phyloP scores from a whole-genome alignment of 2,797 vertebrate genomes.

The Balearica regulorum region DNA sequence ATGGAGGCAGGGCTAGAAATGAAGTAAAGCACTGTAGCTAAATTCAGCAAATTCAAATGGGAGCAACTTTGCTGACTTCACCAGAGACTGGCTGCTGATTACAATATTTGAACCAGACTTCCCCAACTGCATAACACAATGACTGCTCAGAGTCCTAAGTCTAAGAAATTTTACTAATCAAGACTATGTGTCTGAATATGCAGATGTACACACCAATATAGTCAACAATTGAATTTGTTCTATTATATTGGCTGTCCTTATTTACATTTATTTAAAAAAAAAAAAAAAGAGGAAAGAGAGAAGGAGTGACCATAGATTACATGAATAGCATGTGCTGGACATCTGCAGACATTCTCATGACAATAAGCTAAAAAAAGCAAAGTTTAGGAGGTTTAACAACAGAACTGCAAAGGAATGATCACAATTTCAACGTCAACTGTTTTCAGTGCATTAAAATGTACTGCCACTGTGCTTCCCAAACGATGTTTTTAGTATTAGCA shows the following conservation, averaged over 20 bases:
- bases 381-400: neutral
- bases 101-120: conserved; percentile 27
- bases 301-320: neutral
- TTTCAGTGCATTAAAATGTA: neutral
- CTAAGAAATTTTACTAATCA: conserved; percentile 18
- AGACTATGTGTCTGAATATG: neutral
- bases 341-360: neutral
- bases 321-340: neutral
- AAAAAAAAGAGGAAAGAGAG: neutral
- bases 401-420: neutral
- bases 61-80: conserved; percentile 8
- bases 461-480: neutral
- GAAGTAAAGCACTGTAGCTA: neutral
- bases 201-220: neutral
- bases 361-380: neutral
- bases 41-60: conserved; percentile 31
- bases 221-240: neutral
- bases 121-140: neutral
- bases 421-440: neutral
- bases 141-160: conserved; percentile 4
- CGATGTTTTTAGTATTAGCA: neutral
- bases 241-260: neutral
- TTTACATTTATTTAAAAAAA: neutral
- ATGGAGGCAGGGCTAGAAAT: neutral
- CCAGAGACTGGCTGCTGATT: neutral